Evolutionary conservation across 2,888 invertebrate species (phyloP), one percentile per base, ranked within the genome.

Genomic region (Diarsia brunnea): DNA sequence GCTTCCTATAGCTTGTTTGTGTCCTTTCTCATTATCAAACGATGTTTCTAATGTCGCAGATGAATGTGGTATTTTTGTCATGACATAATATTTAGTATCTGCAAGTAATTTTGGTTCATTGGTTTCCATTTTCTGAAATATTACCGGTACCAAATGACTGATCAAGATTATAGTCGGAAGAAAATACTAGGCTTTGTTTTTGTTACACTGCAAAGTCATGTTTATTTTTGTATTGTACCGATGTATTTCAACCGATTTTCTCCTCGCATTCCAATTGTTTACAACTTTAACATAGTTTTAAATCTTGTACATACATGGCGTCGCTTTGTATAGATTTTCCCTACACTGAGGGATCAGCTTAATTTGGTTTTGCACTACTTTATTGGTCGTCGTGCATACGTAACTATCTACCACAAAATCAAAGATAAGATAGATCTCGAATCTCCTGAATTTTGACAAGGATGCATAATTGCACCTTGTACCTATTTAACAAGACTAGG

Each of bases 1-100:
- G 55, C 82, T 85, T 83, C 82, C 85, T 81, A 66, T 81, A 66
- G 70, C 45, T 49, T 64, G 58, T 77, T 69, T 73, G 47, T 58
- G 79, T 69, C 70, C 83, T 82, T 79, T 79, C 72, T 71, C 79
- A 73, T 74, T 79, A 73, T 71, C 63, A 73, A 21, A 53, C 3
- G 47, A 53, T 47, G 55, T n/a, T 55, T 58, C 75, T 78, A 78
- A 82, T 77, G 14, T 51, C 11, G 24, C 5, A 31, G 27, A 47
- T 47, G 38, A 38, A 45, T 64, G 4, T 64, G 19, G 53, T 31
- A 53, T 67, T 67, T 75, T 67, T 45, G 31, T 67, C 21, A 12
- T 38, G 27, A 60, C 12, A 19, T 69, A 38, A 38, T 38, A 38
- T 47, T 49, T 78, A 24, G 16, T 38, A 78, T 67, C 1, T 51